phyloP scores from a whole-genome alignment of 2,797 vertebrate genomes.

The Enteromius anoplus region DNA sequence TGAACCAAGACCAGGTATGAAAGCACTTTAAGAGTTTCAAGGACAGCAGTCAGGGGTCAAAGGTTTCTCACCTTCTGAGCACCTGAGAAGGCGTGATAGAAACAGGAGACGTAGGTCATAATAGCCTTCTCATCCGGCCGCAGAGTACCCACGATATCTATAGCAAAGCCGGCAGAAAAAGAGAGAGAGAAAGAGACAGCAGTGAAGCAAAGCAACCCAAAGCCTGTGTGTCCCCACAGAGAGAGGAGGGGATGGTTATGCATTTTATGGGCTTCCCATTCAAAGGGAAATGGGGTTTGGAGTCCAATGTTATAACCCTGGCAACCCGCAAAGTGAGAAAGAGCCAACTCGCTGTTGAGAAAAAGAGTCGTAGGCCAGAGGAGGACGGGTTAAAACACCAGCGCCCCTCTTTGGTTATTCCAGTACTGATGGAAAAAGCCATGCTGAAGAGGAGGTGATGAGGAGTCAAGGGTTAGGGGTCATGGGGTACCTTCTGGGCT shows the following conservation, averaged over 20 bases:
- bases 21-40: slow-evolving; percentile 7
- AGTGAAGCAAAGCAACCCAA: slow-evolving; percentile 76
- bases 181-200: slow-evolving; percentile 64
- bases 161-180: slow-evolving; percentile 65
- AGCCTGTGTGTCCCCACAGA: slow-evolving; percentile 54
- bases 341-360: slow-evolving; percentile 18
- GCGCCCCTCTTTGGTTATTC: slow-evolving; percentile 46
- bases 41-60: slow-evolving; percentile 44
- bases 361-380: slow-evolving; percentile 27
- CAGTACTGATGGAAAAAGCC: slow-evolving; percentile 66
- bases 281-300: slow-evolving; percentile 26
- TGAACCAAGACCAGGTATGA: slow-evolving; percentile 19
- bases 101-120: slow-evolving; percentile 99
- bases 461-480: slow-evolving; percentile 50
- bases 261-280: slow-evolving; percentile 43
- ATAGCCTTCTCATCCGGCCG: slow-evolving; percentile 97
- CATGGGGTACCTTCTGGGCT: slow-evolving; percentile 81
- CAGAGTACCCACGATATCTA: slow-evolving; percentile 97
- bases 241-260: slow-evolving; percentile 29
- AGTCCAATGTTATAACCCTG: slow-evolving; percentile 43
- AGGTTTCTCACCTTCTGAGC: slow-evolving; percentile 93
- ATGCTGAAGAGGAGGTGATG: slow-evolving; percentile 69
- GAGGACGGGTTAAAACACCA: slow-evolving; percentile 12
- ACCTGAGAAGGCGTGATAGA: slow-evolving; percentile 98
- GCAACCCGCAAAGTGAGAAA: slow-evolving; percentile 45